Base-by-base conservation (phyloP, 2,113 vertebrate species). In the Burhinus bistriatus region DNA sequence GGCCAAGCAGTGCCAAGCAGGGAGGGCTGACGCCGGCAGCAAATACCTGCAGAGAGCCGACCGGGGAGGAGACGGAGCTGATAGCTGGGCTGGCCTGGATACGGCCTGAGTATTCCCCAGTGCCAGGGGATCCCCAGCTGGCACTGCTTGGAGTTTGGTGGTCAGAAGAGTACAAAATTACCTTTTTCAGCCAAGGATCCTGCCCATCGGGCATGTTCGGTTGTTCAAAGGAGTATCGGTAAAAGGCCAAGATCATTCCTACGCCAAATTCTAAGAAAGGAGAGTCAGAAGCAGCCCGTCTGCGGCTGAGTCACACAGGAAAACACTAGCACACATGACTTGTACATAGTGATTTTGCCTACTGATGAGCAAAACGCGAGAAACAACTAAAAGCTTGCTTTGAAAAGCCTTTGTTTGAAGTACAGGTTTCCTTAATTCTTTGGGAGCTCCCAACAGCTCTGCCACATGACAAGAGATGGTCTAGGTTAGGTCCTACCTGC, bases 401-500 rank as follows among this genome's bases (percentile, higher is more conserved):
- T 49, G 34, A 90, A 77, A 86, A 62, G 52, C 30, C 36, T 88
- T 88, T 58, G 4, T 83, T 30, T 82, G 58, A 95, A 88, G 27
- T 42, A 34, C 5, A 21, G 3, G 1, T 57, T 68, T 71, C 44
- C 57, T 65, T 75, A 89, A 71, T 83, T 83, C 66, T 81, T 30
- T 38, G 30, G 36, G 65, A 69, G 10, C 12, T 68, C 42, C 40
- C 27, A 52, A 23, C 9, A 71, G 45, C 59, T 75, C 55, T 82
- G n/a, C 38, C 2, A 0, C 68, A 59, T 0, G 1, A 49, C 36
- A 59, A 54, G 22, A n/a, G 12, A 14, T 9, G 1, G 0, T 86
- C 44, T 19, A 25, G 19, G 15, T 71, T 42, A 61, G 72, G 77
- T 58, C 51, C 47, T 75, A 7, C 66, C 20, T 83, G 66, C 52